Evolutionary conservation across 2,888 invertebrate species (phyloP).

Genomic region (Cerastis rubricosa): DNA sequence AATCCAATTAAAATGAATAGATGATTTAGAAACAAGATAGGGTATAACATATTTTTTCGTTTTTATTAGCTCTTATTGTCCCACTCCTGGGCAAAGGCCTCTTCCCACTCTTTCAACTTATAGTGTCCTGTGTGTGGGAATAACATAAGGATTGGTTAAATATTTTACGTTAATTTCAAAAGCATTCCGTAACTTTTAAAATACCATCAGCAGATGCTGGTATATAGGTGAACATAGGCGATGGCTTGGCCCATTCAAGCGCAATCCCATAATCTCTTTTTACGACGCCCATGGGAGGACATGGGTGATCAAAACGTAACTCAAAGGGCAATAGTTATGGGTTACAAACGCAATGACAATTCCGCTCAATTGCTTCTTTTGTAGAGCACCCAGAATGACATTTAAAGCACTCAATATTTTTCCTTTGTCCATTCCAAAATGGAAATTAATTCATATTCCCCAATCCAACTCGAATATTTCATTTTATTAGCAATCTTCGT

Average conservation of each 20-base stretch:
- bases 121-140: too few species aligned
- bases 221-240: background rate
- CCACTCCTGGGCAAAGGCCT: too few species aligned
- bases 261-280: constrained; percentile 39
- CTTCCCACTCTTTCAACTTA: too few species aligned
- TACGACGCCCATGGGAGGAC: constrained; percentile 45
- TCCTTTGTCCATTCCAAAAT: constrained; percentile 11
- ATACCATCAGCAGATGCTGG: background rate
- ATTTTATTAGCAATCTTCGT: constrained; percentile 43
- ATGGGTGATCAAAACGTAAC: constrained; percentile 41
- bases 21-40: too few species aligned
- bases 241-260: background rate
- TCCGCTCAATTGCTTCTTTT: constrained; percentile 59
- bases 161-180: background rate
- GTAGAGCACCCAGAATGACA: constrained; percentile 10
- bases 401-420: constrained; percentile 5
- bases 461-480: constrained; percentile 19
- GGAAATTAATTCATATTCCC: constrained; percentile 30
- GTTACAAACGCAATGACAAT: constrained; percentile 51
- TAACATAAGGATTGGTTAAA: too few species aligned
- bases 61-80: too few species aligned
- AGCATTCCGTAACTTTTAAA: background rate
- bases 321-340: constrained; percentile 40
- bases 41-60: too few species aligned
- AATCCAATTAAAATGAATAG: background rate